These are phyloP conservation scores for Paradoxurus hermaphroditus DNA, from an alignment of 2,113 vertebrate genomes.

Conservation along the genomic window DNA sequence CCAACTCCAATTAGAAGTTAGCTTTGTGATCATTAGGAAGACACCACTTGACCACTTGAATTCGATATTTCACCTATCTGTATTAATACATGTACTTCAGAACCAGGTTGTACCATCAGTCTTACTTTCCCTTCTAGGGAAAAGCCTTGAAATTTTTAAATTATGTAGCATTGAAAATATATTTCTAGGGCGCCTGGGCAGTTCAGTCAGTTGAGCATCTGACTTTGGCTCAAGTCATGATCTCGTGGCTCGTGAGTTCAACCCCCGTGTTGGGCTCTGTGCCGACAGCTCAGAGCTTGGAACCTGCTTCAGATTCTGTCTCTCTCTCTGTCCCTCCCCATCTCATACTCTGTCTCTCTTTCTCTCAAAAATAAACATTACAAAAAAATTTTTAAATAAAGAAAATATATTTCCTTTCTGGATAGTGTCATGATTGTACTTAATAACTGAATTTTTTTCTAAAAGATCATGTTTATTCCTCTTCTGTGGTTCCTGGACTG, in stretches of 20 bases:
- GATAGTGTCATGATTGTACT: not conserved
- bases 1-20: not conserved
- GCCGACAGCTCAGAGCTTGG: no score
- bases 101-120: not conserved
- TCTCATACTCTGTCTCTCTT: no score
- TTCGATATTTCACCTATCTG: not conserved
- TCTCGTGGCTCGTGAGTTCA: no score
- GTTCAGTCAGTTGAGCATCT: no score
- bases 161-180: not conserved
- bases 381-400: no score
- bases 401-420: not conserved
- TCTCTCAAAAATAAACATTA: no score
- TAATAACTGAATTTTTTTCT: not conserved
- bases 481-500: not conserved
- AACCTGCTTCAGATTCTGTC: no score
- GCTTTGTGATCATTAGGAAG: not conserved
- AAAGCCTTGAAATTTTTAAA: not conserved
- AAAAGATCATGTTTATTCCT: not conserved
- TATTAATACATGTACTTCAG: not conserved
- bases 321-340: no score
- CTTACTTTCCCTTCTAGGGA: not conserved
- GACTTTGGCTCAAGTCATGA: no score
- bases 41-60: not conserved
- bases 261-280: no score
- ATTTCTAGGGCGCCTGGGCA: not conserved